A percentile compares a stretch with the other conserved stretches of the same genome.
These are phyloP conservation scores for Typhlichthys eigenmanni DNA, from an alignment of 2,797 vertebrate genomes.

Conservation along the genomic window DNA sequence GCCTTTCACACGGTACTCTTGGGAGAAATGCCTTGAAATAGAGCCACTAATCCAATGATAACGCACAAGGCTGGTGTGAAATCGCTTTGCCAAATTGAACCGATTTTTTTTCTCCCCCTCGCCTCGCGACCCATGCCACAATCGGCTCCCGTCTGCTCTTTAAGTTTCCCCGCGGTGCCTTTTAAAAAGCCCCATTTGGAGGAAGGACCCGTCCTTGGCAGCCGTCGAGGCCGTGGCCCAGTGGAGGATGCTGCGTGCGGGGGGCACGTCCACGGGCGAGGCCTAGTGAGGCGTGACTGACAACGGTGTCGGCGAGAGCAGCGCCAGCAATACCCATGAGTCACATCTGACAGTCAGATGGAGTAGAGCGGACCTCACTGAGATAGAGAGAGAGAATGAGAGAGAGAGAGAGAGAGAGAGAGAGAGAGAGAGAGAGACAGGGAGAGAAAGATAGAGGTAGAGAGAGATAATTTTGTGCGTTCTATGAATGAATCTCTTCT, in stretches of 20 bases:
- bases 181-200: conserved; percentile 28
- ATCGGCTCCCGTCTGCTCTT: conserved; percentile 1
- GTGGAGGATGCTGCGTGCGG: conserved; percentile 14
- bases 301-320: conserved; percentile 43
- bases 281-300: conserved; percentile 52
- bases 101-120: not conserved
- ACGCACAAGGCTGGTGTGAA: conserved; percentile 1
- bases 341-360: conserved; percentile 52
- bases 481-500: conserved; percentile 9
- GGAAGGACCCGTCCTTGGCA: conserved; percentile 32
- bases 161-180: conserved; percentile 7
- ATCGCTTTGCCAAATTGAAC: conserved; percentile 15
- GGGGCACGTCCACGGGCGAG: conserved; percentile 31
- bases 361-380: conserved; percentile 4
- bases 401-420: too few species aligned
- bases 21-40: conserved; percentile 15
- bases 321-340: conserved; percentile 41
- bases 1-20: conserved; percentile 25
- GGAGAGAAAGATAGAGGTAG: too few species aligned
- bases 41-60: conserved; percentile 17
- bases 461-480: not conserved
- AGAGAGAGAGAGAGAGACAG: too few species aligned
- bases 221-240: conserved; percentile 20
- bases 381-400: too few species aligned
- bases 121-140: conserved; percentile 5